Conservation (phyloP, 2,113 vertebrate genomes). For the Brienomyrus longianalis region DNA sequence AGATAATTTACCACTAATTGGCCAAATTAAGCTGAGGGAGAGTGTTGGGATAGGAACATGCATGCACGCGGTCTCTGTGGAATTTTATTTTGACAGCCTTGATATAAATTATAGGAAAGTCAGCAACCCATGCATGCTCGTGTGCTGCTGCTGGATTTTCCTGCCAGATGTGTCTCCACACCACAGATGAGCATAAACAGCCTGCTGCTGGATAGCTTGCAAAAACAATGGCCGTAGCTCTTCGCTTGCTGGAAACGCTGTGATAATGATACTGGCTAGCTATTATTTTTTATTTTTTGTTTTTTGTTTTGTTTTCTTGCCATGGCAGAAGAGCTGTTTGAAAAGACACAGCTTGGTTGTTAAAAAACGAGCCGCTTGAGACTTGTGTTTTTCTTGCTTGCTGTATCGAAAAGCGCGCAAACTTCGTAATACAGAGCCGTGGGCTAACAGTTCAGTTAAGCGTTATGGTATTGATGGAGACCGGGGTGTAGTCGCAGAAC, state of each 20-base stretch:
- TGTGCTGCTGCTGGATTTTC: no score
- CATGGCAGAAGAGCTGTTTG: neutral
- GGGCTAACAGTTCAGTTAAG: neutral
- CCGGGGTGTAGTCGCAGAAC: neutral
- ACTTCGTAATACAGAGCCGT: neutral
- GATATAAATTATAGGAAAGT: neutral
- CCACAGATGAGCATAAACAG: neutral
- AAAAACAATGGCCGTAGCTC: neutral
- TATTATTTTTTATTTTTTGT: no score
- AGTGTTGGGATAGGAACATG: neutral
- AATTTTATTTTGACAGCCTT: neutral
- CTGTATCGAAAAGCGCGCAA: neutral
- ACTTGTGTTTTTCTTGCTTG: neutral
- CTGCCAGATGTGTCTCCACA: neutral
- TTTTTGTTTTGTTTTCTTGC: neutral
- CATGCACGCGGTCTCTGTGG: neutral
- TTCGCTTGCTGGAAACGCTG: neutral
- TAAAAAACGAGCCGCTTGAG: neutral
- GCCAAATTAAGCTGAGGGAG: neutral
- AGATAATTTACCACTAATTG: constrained; percentile 1
- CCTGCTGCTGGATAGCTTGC: neutral
- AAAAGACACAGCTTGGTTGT: neutral
- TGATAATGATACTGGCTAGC: neutral
- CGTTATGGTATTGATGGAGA: neutral
- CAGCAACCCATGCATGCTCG: neutral